These are phyloP conservation scores for Meleagris gallopavo DNA, from an alignment of 2,113 vertebrate genomes.

Conservation along the genomic window DNA sequence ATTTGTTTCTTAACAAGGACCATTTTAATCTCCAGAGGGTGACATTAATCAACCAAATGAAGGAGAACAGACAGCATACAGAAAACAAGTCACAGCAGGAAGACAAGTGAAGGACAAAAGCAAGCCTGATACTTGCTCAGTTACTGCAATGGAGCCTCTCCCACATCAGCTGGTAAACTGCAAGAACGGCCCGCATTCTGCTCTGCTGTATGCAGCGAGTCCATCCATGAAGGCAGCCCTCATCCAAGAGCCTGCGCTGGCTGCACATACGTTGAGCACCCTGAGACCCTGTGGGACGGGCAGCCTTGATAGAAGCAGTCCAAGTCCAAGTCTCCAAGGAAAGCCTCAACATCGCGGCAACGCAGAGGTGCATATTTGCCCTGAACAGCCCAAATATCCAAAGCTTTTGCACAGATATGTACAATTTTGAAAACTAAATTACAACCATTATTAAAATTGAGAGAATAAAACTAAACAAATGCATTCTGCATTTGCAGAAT, in stretches of 20 bases:
- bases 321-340: no score
- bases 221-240: not conserved
- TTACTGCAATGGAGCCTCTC: accelerated
- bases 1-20: not conserved
- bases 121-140: not conserved
- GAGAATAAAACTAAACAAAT: not conserved
- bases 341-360: not conserved
- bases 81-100: not conserved
- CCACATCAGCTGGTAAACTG: accelerated
- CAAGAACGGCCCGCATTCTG: not conserved
- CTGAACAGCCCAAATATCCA: not conserved
- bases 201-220: not conserved
- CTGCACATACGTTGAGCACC: not conserved
- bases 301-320: not conserved
- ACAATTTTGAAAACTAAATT: not conserved
- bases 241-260: not conserved
- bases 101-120: not conserved
- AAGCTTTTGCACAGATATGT: not conserved
- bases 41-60: not conserved
- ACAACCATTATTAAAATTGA: not conserved
- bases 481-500: not conserved
- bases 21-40: not conserved
- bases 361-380: accelerated
- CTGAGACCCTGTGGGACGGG: not conserved
- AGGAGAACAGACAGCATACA: not conserved